Base-by-base conservation (phyloP, 2,113 vertebrate genomes). In the Phalacrocorax pelagicus region DNA sequence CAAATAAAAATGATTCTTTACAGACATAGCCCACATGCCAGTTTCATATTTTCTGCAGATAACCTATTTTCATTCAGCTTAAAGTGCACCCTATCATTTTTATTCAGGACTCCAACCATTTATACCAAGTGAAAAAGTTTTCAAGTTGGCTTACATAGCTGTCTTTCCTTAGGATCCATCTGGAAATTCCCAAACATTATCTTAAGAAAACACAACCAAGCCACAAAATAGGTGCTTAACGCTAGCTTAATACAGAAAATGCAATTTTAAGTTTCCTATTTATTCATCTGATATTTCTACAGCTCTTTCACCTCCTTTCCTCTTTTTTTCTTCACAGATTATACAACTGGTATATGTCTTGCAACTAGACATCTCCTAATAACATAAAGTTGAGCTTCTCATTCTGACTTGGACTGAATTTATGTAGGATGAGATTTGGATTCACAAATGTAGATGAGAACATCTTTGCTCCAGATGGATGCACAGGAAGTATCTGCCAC, bases 1-100 rank as follows among this genome's bases (percentile, higher is more conserved):
- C 92, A 97, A 97, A 98, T 96, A 97, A 97, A 97, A 97, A 96
- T 86, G 34, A 97, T 95, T 97, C 81, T 97, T 97, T 96, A 95
- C 88, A 96, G 93, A 97, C 23, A 11, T 95, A 96, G 82, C 55
- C 88, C 86, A 93, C 85, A 91, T 77, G 79, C 82, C 91, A 92
- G 71, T 91, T 96, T 94, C 78, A 71, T 88, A 94, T 98, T 97
- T 97, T 97, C 94, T 97, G 85, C 94, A 96, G 82, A 90, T 94
- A 95, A 96, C 92, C 91, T 94, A 91, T 97, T 97, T 98, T 97
- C 93, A 96, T 97, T 97, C 93, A 52, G 71, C 55, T 94, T 95
- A 81, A 97, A 97, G 86, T 63, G 51, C 58, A 97, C 89, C 66
- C 80, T 96, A 74, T 96, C 62, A 94, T 96, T 98, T 97, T 95